These are phyloP conservation scores for Phalanger gymnotis DNA, from an alignment of 2,797 vertebrate species.

Conservation along the genomic window DNA sequence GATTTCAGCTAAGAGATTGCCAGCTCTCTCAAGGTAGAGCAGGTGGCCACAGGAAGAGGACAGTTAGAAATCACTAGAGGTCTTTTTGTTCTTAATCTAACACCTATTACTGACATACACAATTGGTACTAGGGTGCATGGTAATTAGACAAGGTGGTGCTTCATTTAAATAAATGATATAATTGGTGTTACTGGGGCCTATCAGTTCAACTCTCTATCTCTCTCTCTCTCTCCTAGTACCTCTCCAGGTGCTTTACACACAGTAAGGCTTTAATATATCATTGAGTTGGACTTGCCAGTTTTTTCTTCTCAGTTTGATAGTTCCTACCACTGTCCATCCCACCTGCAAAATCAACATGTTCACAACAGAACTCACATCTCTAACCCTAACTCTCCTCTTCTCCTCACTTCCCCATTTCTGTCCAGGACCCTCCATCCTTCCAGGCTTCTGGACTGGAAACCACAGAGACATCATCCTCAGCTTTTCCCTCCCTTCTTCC, in stretches of 20 bases:
- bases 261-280: neutral
- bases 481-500: neutral
- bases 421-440: neutral
- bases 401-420: neutral
- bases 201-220: neutral
- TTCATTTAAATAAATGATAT: neutral
- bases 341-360: neutral
- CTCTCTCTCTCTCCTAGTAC: too few species aligned
- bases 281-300: neutral
- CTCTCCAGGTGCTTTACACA: too few species aligned
- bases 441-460: neutral
- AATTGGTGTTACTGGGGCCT: neutral
- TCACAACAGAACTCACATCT: neutral
- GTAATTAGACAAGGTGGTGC: neutral
- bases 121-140: neutral
- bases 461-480: neutral
- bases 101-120: neutral
- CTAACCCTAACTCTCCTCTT: neutral
- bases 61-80: neutral
- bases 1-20: too few species aligned
- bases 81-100: neutral
- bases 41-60: neutral
- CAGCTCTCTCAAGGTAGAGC: neutral
- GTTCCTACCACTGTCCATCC: neutral
- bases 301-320: neutral